phyloP scores from a whole-genome alignment of 2,113 vertebrate species.

The Holacanthus passer region DNA sequence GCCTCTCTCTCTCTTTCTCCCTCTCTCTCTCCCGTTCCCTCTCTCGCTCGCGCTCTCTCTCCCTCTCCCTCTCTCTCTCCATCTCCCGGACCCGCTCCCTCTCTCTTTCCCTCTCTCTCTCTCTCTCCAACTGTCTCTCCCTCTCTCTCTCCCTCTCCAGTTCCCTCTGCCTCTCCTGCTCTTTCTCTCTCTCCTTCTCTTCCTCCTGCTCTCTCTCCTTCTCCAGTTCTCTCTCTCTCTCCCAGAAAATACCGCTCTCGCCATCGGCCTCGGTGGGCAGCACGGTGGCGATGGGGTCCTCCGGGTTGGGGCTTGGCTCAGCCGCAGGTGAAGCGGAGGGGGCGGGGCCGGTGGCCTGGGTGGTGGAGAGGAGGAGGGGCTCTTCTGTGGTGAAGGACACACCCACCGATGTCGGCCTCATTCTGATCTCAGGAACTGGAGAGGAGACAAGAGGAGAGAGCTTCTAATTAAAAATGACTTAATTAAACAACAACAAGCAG shows the following conservation, averaged over 20 bases:
- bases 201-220: constrained; percentile 46
- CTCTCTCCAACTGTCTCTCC: constrained; percentile 61
- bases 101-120: constrained; percentile 64
- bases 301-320: constrained; percentile 81
- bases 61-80: constrained; percentile 67
- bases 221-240: constrained; percentile 60
- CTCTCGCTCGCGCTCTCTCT: constrained; percentile 48
- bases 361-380: constrained; percentile 83
- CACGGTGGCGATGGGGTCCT: constrained; percentile 58
- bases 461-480: neutral
- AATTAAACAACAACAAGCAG: neutral
- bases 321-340: constrained; percentile 84
- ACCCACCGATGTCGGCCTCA: constrained; percentile 72
- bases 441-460: constrained; percentile 2
- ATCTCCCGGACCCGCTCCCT: constrained; percentile 66
- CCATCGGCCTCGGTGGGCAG: constrained; percentile 72
- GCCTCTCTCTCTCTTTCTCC: constrained; percentile 60
- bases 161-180: constrained; percentile 47
- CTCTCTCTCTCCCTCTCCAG: constrained; percentile 46
- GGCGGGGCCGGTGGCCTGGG: constrained; percentile 84
- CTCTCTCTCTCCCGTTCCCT: constrained; percentile 57
- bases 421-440: constrained; percentile 76
- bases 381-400: constrained; percentile 82
- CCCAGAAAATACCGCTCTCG: constrained; percentile 74
- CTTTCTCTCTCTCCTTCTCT: constrained; percentile 29